Conservation (phyloP, 1,140 invertebrate species). For the Diorhabda carinulata region DNA sequence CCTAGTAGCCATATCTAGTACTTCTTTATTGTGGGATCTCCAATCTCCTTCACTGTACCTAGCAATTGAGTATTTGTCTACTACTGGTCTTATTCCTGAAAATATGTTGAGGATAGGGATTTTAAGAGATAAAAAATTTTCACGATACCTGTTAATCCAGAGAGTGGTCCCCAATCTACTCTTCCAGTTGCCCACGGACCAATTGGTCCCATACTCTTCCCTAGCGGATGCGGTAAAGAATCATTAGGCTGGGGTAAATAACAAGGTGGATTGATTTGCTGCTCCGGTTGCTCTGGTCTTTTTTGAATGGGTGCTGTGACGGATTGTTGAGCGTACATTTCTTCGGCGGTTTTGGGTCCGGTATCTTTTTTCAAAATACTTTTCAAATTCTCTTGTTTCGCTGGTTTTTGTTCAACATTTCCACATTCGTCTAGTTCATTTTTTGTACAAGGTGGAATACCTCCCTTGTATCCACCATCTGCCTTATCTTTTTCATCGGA, state of each 20-base stretch:
- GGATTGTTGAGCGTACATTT: slow-evolving; percentile 9
- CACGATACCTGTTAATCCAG: slow-evolving; percentile 57
- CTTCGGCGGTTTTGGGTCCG: not conserved
- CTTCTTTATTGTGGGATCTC: slow-evolving; percentile 59
- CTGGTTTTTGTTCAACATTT: slow-evolving; percentile 11
- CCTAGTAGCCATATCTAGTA: slow-evolving; percentile 51
- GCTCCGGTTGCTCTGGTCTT: slow-evolving; percentile 13
- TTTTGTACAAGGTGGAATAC: slow-evolving; percentile 23
- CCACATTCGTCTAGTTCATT: slow-evolving; percentile 11
- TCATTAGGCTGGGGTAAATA: slow-evolving; percentile 57
- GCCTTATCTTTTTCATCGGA: not conserved
- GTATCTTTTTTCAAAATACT: not conserved
- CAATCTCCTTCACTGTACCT: slow-evolving; percentile 65
- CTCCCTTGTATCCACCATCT: slow-evolving; percentile 17
- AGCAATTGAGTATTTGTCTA: slow-evolving; percentile 70
- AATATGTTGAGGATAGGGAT: not conserved
- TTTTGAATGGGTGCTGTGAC: slow-evolving; percentile 4
- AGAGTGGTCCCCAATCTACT: slow-evolving; percentile 64
- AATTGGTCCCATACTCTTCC: slow-evolving; percentile 49
- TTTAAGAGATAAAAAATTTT: too few relatives aligned
- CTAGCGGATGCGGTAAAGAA: slow-evolving; percentile 43
- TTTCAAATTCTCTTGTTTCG: slow-evolving; percentile 7
- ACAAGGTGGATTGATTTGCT: slow-evolving; percentile 31
- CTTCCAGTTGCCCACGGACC: slow-evolving; percentile 67
- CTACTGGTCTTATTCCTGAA: slow-evolving; percentile 56